These are phyloP conservation scores for Cossypha caffra DNA, from an alignment of 2,797 vertebrate species.

Conservation along the genomic window DNA sequence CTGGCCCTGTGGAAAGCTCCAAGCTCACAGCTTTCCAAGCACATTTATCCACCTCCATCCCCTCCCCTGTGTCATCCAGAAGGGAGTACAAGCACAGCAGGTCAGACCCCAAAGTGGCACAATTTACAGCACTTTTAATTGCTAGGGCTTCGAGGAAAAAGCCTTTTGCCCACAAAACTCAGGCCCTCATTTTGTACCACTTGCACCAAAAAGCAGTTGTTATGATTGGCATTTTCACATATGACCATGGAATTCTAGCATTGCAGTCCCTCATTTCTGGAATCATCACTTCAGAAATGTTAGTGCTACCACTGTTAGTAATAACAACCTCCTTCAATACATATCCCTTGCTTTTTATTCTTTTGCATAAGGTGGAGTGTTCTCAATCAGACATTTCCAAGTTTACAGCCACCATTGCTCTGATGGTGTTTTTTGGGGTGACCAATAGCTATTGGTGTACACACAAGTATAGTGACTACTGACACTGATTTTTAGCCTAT, in stretches of 20 bases:
- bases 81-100: background rate
- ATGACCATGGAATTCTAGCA: background rate
- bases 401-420: rapidly evolving
- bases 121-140: background rate
- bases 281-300: background rate
- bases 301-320: background rate
- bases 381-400: background rate
- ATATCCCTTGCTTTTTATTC: background rate
- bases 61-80: background rate
- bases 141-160: background rate
- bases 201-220: background rate
- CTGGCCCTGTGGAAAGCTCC: background rate
- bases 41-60: background rate
- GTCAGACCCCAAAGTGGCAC: background rate
- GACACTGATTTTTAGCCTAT: background rate
- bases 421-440: background rate
- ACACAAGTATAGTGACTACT: background rate
- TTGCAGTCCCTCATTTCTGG: background rate
- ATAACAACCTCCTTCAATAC: background rate
- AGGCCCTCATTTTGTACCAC: background rate
- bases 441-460: background rate
- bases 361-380: background rate
- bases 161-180: background rate
- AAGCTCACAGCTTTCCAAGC: background rate
- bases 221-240: background rate